Percentiles rank a stretch among this genome's conserved stretches.
phyloP scores from a whole-genome alignment of 2,888 invertebrate species.

The Sicus ferrugineus region DNA sequence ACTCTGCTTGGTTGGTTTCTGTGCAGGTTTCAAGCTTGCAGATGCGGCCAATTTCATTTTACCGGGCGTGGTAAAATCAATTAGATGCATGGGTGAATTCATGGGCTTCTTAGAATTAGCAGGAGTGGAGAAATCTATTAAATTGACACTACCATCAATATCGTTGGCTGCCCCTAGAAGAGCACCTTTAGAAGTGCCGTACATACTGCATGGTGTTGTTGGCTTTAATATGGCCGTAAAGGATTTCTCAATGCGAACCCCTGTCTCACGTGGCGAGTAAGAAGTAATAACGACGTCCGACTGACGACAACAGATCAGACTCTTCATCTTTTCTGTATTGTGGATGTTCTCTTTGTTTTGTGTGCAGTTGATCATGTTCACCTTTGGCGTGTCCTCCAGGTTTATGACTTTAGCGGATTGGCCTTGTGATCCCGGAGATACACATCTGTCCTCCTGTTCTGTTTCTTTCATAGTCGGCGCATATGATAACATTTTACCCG shows the following conservation, averaged over 20 bases:
- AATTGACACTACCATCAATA: slow-evolving; percentile 49
- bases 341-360: slow-evolving; percentile 51
- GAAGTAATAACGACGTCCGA: slow-evolving; percentile 61
- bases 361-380: slow-evolving; percentile 46
- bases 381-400: slow-evolving; percentile 47
- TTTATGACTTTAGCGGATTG: slow-evolving; percentile 22
- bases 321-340: slow-evolving; percentile 42
- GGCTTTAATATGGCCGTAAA: slow-evolving; percentile 52
- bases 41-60: slow-evolving; percentile 37
- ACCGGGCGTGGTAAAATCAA: slow-evolving; percentile 59
- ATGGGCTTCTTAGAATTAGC: slow-evolving; percentile 48
- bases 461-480: slow-evolving; percentile 35
- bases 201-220: slow-evolving; percentile 47
- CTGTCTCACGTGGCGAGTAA: slow-evolving; percentile 58
- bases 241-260: slow-evolving; percentile 54
- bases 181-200: slow-evolving; percentile 51
- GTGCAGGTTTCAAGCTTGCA: slow-evolving; percentile 36
- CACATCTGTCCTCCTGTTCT: slow-evolving; percentile 34
- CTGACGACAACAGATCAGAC: slow-evolving; percentile 43
- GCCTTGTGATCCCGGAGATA: slow-evolving; percentile 41
- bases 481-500: background rate
- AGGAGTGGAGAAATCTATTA: slow-evolving; percentile 51
- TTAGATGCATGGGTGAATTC: slow-evolving; percentile 57
- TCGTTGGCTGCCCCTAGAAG: slow-evolving; percentile 46
- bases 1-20: background rate